These are phyloP conservation scores for Apodemia mormo DNA, from an alignment of 2,888 invertebrate genomes.

Conservation along the genomic window DNA sequence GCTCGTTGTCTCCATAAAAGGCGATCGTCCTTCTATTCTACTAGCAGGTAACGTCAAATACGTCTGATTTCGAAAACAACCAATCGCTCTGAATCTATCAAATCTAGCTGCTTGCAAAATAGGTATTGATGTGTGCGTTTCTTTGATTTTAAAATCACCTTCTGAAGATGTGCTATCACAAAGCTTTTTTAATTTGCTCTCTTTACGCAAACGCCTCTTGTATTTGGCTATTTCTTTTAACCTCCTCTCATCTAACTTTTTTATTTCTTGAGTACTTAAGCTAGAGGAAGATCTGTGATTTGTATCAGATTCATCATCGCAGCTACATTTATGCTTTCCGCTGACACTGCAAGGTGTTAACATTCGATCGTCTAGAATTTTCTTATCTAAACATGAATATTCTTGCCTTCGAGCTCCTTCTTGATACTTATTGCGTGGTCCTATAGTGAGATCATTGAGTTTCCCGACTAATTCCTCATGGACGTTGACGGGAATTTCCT, in stretches of 20 bases:
- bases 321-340: constrained; percentile 89
- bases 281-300: constrained; percentile 48
- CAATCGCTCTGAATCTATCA: constrained; percentile 71
- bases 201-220: constrained; percentile 68
- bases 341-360: constrained; percentile 86
- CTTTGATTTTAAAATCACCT: constrained; percentile 59
- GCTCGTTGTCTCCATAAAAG: constrained; percentile 56
- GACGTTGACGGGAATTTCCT: constrained; percentile 50
- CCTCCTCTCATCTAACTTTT: constrained; percentile 64
- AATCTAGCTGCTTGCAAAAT: constrained; percentile 75
- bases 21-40: constrained; percentile 64
- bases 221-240: constrained; percentile 76
- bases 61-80: constrained; percentile 73
- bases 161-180: constrained; percentile 73
- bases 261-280: constrained; percentile 47
- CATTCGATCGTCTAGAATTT: constrained; percentile 86
- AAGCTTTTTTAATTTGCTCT: constrained; percentile 65
- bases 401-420: constrained; percentile 41
- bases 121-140: constrained; percentile 72
- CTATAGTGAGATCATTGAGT: constrained; percentile 73
- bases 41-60: constrained; percentile 70
- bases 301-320: constrained; percentile 86
- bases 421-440: constrained; percentile 49
- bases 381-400: constrained; percentile 44
- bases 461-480: constrained; percentile 67